Evolutionary conservation across 2,113 vertebrate species (phyloP).

Genomic region (Cottus gobio): DNA sequence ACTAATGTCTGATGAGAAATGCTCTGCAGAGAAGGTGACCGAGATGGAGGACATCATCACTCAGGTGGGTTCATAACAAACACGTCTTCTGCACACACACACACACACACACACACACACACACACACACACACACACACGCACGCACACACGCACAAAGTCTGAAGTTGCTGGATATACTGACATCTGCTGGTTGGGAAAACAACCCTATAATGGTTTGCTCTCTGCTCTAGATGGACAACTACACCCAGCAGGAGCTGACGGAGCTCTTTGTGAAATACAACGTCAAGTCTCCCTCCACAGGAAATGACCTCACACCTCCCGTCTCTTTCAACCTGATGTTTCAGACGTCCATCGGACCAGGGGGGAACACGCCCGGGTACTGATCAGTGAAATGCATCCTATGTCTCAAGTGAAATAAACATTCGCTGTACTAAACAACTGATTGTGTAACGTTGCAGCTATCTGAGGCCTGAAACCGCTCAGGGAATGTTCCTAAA

Average conservation of each 20-base stretch:
- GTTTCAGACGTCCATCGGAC: constrained; percentile 98
- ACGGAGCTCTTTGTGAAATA: constrained; percentile 95
- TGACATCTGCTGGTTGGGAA: background rate
- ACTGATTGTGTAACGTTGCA: constrained; percentile 59
- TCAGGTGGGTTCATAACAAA: constrained; percentile 78
- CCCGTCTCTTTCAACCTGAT: constrained; percentile 98
- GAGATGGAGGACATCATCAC: constrained; percentile 93
- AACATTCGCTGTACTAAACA: background rate
- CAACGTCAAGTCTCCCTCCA: constrained; percentile 93
- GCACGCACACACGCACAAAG: background rate
- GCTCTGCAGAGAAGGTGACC: constrained; percentile 86
- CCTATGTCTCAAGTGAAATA: background rate
- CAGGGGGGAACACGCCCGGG: constrained; percentile 97
- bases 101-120: background rate
- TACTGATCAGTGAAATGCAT: constrained; percentile 52
- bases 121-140: background rate
- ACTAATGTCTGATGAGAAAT: constrained; percentile 94
- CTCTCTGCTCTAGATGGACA: constrained; percentile 88
- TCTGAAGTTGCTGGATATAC: background rate
- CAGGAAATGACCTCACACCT: constrained; percentile 93
- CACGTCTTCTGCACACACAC: too few relatives aligned
- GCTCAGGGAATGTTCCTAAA: constrained; percentile 99
- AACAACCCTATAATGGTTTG: background rate
- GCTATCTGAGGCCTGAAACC: constrained; percentile 98
- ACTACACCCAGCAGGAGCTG: constrained; percentile 93